Base-by-base conservation (phyloP, 2,888 invertebrate genomes). In the Watsonalla cultraria region DNA sequence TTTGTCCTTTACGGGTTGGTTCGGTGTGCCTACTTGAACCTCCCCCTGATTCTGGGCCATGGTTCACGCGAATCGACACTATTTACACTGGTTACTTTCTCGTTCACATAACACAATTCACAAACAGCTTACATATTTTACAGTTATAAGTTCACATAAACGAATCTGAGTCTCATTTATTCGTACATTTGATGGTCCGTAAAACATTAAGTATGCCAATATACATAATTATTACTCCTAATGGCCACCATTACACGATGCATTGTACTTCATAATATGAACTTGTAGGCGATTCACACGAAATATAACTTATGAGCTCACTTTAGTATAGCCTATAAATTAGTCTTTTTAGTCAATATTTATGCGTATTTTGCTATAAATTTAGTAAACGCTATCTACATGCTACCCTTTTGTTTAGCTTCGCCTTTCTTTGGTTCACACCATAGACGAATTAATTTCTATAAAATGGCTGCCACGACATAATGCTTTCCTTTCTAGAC, bases 221-320 rank as follows among this genome's bases (percentile, higher is more conserved):
- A 87, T 82, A 88, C 90, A 90, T 90, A 91, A 89, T 91, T 88
- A 89, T 90, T 90, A 77, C 78, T 85, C 78, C 72, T 90, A 91
- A 91, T 91, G 91, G 91, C 91, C 89, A 89, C 91, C 91, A 90
- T 90, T 89, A 89, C 89, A 90, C 86, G 87, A 86, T 84, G 86
- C 89, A 86, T 84, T 86, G 85, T 81, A 77, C 78, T 83, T 84
- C 84, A 86, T 83, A 82, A 79, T 82, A 77, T 54, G 67, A 74
- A 77, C 75, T 73, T 76, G 57, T 68, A 69, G 24, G 24, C 61
- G 65, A 65, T 76, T 73, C 76, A 76, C 74, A 69, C 63, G 62
- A 67, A 64, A 68, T 68, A 62, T 62, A 70, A 75, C 59, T 68
- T 66, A 61, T 67, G 70, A 68, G 62, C 66, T 75, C 80, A 82